phyloP scores from a whole-genome alignment of 1,140 invertebrate species.

The Papilio xuthus region DNA sequence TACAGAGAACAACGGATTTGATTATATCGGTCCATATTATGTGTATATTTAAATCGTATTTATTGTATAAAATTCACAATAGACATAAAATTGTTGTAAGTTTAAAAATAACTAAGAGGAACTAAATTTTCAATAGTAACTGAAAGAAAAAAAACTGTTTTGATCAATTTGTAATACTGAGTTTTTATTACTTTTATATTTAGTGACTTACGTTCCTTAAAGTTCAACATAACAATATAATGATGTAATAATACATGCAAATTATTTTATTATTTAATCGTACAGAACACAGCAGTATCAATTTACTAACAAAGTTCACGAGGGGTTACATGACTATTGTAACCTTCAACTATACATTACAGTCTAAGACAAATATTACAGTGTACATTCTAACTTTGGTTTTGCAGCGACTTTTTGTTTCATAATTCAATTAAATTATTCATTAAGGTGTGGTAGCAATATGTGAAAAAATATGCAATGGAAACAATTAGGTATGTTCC shows the following conservation, averaged over 20 bases:
- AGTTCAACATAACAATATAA: constrained; percentile 40
- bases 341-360: constrained; percentile 20
- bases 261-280: constrained; percentile 33
- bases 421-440: constrained; percentile 15
- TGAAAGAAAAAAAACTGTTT: neutral
- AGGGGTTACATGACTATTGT: neutral
- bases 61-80: too few relatives aligned
- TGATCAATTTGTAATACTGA: neutral
- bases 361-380: neutral
- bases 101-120: neutral
- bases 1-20: neutral
- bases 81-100: too few relatives aligned
- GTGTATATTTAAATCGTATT: too few relatives aligned
- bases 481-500: neutral
- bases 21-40: neutral
- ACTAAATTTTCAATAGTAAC: neutral
- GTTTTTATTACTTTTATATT: neutral
- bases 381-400: constrained; percentile 30
- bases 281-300: neutral
- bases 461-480: constrained; percentile 10
- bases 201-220: constrained; percentile 32
- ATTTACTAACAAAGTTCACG: constrained; percentile 28
- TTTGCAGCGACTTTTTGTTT: constrained; percentile 28
- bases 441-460: neutral
- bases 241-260: constrained; percentile 32